Conservation (phyloP, 2,797 vertebrate species). For the Aphelocoma californica region DNA sequence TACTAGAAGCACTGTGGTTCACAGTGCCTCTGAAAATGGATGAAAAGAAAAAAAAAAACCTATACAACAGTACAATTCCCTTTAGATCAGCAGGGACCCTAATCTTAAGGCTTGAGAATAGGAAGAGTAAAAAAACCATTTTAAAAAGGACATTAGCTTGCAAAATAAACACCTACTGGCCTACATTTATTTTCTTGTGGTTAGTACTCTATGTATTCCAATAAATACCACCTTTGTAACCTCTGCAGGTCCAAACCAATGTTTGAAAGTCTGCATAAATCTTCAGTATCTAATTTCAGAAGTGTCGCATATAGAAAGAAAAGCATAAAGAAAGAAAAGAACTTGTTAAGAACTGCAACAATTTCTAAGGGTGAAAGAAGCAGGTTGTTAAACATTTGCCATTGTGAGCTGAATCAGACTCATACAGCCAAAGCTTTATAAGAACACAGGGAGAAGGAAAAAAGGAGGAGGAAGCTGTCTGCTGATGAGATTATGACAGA, state of each 20-base stretch:
- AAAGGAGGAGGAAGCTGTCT: not conserved
- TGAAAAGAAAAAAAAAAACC: not conserved
- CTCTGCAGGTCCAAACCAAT: not conserved
- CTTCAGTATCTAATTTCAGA: not conserved
- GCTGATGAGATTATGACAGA: not conserved
- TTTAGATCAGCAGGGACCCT: not conserved
- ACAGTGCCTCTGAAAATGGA: not conserved
- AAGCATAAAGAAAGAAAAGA: constrained; percentile 18
- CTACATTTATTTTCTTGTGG: constrained; percentile 20
- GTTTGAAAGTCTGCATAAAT: not conserved
- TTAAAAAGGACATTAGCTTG: not conserved
- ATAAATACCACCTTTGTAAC: not conserved
- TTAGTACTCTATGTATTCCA: constrained; percentile 2
- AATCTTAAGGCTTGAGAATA: not conserved
- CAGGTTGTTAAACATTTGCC: constrained; percentile 29
- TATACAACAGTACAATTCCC: not conserved
- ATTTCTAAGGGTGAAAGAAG: constrained; percentile 5
- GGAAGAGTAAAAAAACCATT: not conserved
- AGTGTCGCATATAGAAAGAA: not conserved
- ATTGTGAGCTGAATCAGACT: not conserved
- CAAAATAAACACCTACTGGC: constrained; percentile 5
- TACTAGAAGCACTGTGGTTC: not conserved
- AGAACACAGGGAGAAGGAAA: not conserved
- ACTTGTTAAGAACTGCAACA: not conserved
- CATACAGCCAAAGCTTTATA: not conserved